These are phyloP conservation scores for Cathartes aura DNA, from an alignment of 2,113 vertebrate genomes.

Conservation along the genomic window DNA sequence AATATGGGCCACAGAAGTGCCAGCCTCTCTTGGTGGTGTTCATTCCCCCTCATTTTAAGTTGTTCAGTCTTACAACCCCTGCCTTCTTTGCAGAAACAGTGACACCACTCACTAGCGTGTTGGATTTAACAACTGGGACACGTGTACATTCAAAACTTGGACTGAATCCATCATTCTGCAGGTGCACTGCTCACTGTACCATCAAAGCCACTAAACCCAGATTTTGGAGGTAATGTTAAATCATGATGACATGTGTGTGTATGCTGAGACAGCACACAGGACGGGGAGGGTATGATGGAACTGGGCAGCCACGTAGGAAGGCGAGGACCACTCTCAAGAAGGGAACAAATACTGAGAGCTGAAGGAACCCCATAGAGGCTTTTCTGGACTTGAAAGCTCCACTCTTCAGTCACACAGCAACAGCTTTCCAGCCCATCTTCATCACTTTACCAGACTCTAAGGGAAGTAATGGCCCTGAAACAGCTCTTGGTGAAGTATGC, in stretches of 20 bases:
- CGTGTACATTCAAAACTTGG: neutral
- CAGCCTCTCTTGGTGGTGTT: neutral
- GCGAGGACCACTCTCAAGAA: neutral
- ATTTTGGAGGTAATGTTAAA: neutral
- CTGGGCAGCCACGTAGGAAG: neutral
- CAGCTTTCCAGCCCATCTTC: neutral
- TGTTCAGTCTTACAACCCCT: neutral
- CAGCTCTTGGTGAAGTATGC: fast-evolving
- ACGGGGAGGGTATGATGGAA: neutral
- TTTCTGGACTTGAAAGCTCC: neutral
- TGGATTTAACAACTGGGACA: neutral
- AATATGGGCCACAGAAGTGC: neutral
- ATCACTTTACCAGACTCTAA: neutral
- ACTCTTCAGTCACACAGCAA: neutral
- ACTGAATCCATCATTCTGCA: neutral
- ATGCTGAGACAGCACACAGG: neutral
- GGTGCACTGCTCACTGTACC: neutral
- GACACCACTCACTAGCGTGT: neutral
- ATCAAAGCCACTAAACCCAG: neutral
- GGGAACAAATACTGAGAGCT: neutral
- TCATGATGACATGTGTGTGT: too few species aligned
- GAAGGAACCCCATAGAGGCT: neutral
- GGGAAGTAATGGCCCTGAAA: neutral
- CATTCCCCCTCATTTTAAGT: neutral
- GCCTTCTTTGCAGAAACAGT: neutral